phyloP scores from a whole-genome alignment of 2,888 invertebrate genomes.

The Scrobipalpa costella region DNA sequence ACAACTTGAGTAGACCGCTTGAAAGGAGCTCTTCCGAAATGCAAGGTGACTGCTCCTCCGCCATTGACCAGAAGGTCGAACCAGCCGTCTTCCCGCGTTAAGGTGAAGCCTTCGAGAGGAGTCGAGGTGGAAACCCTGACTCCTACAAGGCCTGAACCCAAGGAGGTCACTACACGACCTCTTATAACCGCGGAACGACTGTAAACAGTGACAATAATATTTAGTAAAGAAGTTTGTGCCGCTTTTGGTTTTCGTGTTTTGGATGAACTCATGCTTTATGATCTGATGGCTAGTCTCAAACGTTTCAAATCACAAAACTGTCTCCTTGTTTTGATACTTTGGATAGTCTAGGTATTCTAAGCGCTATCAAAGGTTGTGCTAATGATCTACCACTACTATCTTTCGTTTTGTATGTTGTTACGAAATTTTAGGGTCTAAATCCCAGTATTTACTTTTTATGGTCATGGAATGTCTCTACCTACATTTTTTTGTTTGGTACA shows the following conservation, averaged over 20 bases:
- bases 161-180: constrained; percentile 94
- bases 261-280: not conserved
- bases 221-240: not conserved
- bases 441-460: constrained; percentile 2
- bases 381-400: constrained; percentile 15
- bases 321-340: not conserved
- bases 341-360: not conserved
- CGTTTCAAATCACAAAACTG: not conserved
- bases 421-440: not conserved
- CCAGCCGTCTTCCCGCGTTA: constrained; percentile 95
- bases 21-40: constrained; percentile 96
- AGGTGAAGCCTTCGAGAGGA: constrained; percentile 97
- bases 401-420: not conserved
- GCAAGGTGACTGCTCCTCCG: constrained; percentile 97
- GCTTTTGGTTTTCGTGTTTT: not conserved
- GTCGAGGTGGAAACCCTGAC: constrained; percentile 97
- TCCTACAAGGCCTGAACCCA: constrained; percentile 96
- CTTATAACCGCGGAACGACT: constrained; percentile 98
- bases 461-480: constrained; percentile 25
- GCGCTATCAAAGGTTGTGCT: constrained; percentile 5
- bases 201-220: constrained; percentile 42
- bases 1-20: constrained; percentile 93
- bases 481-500: constrained; percentile 23
- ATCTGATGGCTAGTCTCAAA: not conserved
- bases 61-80: constrained; percentile 99